A percentile compares a stretch with the other conserved stretches of the same genome.
Evolutionary conservation across 2,113 vertebrate species (phyloP).

Genomic region (Notiomystis cincta): DNA sequence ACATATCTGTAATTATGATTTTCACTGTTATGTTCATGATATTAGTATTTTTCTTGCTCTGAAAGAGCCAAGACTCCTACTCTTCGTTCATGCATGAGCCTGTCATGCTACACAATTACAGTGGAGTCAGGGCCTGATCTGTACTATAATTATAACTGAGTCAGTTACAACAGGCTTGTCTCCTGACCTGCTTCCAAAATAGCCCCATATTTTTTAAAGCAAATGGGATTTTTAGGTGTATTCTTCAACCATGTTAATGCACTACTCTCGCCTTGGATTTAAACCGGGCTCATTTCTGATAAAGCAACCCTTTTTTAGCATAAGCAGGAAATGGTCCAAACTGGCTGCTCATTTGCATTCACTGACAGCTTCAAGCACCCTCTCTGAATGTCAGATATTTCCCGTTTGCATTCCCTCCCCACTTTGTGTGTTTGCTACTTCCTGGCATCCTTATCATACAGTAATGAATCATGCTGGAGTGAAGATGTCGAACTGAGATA

Average conservation of each 20-base stretch:
- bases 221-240: conserved; percentile 21
- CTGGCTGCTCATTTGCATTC: conserved; percentile 37
- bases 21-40: conserved; percentile 32
- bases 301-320: conserved; percentile 11
- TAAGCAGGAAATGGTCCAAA: conserved; percentile 33
- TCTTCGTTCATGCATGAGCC: conserved; percentile 32
- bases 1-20: conserved; percentile 44
- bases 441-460: conserved; percentile 52
- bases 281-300: neutral
- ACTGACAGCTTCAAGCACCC: neutral
- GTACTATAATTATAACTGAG: conserved; percentile 66
- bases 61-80: conserved; percentile 27
- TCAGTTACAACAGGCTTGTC: conserved; percentile 61
- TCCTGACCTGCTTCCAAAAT: conserved; percentile 61
- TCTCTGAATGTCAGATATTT: conserved; percentile 60
- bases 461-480: conserved; percentile 40
- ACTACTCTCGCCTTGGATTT: neutral
- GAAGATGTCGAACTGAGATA: conserved; percentile 1
- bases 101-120: conserved; percentile 58
- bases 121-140: conserved; percentile 57
- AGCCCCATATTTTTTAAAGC: conserved; percentile 31
- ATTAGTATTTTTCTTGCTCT: conserved; percentile 54
- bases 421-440: conserved; percentile 53
- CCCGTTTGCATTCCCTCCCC: conserved; percentile 29
- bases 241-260: neutral